Evolutionary conservation across 2,888 invertebrate species (phyloP).

Genomic region (Harpagoxenus sublaevis): DNA sequence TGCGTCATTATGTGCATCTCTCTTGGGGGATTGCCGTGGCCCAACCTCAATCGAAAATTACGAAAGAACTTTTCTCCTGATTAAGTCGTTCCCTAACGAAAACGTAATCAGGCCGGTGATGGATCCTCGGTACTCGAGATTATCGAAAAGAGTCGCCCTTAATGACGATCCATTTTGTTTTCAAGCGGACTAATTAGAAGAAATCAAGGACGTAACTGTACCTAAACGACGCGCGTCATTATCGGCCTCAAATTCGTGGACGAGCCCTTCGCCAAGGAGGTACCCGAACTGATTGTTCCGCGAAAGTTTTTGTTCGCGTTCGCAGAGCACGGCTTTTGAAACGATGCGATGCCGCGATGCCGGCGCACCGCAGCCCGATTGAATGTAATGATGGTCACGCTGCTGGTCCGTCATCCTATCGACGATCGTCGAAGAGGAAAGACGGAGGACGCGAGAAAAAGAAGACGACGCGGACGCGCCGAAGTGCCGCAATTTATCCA

Average conservation of each 20-base stretch:
- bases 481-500: constrained; percentile 80
- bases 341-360: constrained; percentile 1
- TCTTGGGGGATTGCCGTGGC: constrained; percentile 19
- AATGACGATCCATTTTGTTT: constrained; percentile 19
- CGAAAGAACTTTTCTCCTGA: constrained; percentile 37
- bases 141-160: not conserved
- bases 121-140: not conserved
- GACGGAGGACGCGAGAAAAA: constrained; percentile 60
- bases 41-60: constrained; percentile 59
- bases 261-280: not conserved
- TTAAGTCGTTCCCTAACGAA: constrained; percentile 49
- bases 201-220: constrained; percentile 22
- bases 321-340: constrained; percentile 3
- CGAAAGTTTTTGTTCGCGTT: constrained; percentile 30
- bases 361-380: constrained; percentile 67
- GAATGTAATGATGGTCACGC: constrained; percentile 73
- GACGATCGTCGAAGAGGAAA: constrained; percentile 52
- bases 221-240: constrained; percentile 21
- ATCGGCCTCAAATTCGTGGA: not conserved
- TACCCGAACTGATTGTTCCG: constrained; percentile 21
- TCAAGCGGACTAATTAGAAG: constrained; percentile 19
- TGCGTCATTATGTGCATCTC: constrained; percentile 56
- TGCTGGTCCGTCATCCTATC: constrained; percentile 57
- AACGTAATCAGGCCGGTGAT: constrained; percentile 10
- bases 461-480: constrained; percentile 56